Base-by-base conservation (phyloP, 2,888 invertebrate species). In the Petrolisthes cinctipes region DNA sequence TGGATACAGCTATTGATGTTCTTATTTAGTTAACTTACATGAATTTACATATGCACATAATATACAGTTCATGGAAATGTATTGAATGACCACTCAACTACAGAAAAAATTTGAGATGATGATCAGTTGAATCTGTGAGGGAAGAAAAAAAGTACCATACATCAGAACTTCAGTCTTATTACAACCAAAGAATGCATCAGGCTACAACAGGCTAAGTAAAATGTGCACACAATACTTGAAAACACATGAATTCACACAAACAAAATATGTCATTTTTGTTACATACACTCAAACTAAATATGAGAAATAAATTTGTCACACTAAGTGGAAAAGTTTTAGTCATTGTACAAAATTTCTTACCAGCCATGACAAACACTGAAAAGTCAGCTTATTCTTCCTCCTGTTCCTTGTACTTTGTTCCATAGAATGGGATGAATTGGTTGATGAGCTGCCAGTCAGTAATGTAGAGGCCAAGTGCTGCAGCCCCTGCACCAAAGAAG, bases 381-480 rank as follows among this genome's bases (percentile, higher is more conserved):
- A 37, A 37, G 37, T 37, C 37, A 37, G 37, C 37, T 37, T 37
- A 37, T 37, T 37, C 37, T 88, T 90, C 89, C 90, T 94, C 93
- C 86, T 93, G 92, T 88, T 94, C 93, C 71, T 94, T 93, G 92
- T 95, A 97, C 93, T 97, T 96, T 90, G 95, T 94, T 91, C 94
- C 94, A 93, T 97, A 97, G 93, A 94, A 96, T 51, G 97, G 97
- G 91, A 97, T 93, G 92, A 95, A 95, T 91, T 95, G 94, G 82
- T 95, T 94, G 90, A 97, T 93, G 82, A 94, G 92, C 93, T 95
- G 96, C 97, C 97, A 97, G 92, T 97, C 97, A 0, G 96, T 96
- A 91, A 95, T 94, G 93, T 96, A 97, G 11, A 96, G 91, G 0
- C 93, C 94, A 53, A 94, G 92, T 88, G 94, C 94, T n/a, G 94